Evolutionary conservation across 1,140 invertebrate species (phyloP).

Genomic region (Asobara japonica): DNA sequence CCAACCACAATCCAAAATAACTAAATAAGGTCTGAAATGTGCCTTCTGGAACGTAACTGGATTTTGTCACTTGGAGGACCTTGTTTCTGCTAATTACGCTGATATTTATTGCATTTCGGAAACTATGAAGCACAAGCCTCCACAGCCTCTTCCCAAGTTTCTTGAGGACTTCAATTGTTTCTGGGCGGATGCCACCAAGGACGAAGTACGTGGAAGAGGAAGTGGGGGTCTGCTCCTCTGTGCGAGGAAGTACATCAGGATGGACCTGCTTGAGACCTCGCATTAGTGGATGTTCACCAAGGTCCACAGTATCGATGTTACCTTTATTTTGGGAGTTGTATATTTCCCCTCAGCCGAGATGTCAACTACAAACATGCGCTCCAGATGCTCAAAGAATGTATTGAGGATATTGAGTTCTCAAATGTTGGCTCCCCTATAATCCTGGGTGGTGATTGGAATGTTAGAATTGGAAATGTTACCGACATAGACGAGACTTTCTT

Average conservation of each 20-base stretch:
- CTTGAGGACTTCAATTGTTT: neutral
- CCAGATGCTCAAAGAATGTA: neutral
- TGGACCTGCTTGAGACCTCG: neutral
- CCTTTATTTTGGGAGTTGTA: neutral
- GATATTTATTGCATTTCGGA: neutral
- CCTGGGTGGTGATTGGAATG: conserved; percentile 15
- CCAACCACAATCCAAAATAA: neutral
- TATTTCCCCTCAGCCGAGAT: neutral
- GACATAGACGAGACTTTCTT: neutral
- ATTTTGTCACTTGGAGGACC: neutral
- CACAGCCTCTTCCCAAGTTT: neutral
- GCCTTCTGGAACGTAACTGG: neutral
- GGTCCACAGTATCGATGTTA: too few species aligned
- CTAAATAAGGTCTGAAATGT: neutral
- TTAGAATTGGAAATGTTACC: conserved; percentile 14
- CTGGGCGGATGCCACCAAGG: neutral
- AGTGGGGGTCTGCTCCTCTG: neutral
- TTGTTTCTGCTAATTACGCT: neutral
- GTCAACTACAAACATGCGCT: neutral
- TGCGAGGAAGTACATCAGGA: too few species aligned
- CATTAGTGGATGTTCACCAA: neutral
- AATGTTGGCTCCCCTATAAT: neutral
- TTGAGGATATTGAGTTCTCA: neutral
- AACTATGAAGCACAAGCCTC: neutral
- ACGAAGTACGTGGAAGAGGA: neutral